These are phyloP conservation scores for Anadara kagoshimensis DNA, from an alignment of 1,140 invertebrate genomes.

Conservation along the genomic window DNA sequence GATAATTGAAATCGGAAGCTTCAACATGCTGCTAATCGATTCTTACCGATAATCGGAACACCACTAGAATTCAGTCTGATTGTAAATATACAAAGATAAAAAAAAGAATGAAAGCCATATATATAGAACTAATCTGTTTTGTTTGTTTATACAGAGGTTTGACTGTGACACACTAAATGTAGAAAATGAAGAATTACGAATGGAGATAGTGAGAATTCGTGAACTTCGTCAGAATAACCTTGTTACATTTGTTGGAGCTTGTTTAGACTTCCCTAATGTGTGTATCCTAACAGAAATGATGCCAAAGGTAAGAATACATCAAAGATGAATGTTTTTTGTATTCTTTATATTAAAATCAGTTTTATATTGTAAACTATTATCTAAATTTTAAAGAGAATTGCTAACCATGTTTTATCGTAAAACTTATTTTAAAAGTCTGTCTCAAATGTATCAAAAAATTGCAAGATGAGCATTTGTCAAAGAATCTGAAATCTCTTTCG, in stretches of 20 bases:
- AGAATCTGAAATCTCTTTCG: too few relatives aligned
- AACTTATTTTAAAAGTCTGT: too few relatives aligned
- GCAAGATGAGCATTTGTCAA: too few relatives aligned
- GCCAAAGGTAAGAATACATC: constrained; percentile 39
- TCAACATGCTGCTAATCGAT: too few relatives aligned
- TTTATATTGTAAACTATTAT: background rate
- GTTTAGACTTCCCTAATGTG: constrained; percentile 47
- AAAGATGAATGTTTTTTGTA: background rate
- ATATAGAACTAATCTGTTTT: background rate
- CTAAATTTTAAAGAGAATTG: background rate
- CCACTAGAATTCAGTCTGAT: too few relatives aligned
- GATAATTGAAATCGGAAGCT: too few relatives aligned
- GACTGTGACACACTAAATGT: constrained; percentile 39
- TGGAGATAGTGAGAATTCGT: constrained; percentile 43
- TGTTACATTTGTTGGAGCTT: constrained; percentile 45
- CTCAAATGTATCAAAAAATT: too few relatives aligned
- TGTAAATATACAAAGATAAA: too few relatives aligned
- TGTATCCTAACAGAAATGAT: constrained; percentile 39
- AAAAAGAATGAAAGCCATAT: background rate
- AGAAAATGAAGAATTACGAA: constrained; percentile 31
- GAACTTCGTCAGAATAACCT: constrained; percentile 48
- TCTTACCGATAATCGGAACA: too few relatives aligned
- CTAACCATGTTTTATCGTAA: too few relatives aligned
- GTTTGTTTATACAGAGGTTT: constrained; percentile 37
- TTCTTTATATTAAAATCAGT: background rate